phyloP scores from a whole-genome alignment of 2,888 invertebrate species.

The Tortrix viridana region DNA sequence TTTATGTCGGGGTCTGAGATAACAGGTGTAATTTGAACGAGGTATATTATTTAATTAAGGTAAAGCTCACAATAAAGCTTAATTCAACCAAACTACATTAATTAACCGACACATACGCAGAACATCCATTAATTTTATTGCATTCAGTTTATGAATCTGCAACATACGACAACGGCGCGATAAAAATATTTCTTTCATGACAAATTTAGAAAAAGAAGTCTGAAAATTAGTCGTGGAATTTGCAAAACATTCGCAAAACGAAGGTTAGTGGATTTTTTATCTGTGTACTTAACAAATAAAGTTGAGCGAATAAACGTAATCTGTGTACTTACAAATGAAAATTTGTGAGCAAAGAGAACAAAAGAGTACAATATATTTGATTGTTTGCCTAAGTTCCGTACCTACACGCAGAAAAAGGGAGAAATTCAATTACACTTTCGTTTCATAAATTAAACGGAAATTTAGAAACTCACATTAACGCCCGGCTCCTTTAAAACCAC shows the following conservation, averaged over 20 bases:
- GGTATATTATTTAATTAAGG: background rate
- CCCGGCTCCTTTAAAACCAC: conserved; percentile 78
- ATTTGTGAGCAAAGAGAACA: conserved; percentile 33
- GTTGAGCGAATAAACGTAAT: conserved; percentile 33
- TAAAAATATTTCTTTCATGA: no score
- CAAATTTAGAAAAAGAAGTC: background rate
- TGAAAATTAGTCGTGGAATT: conserved; percentile 8
- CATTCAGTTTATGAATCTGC: no score
- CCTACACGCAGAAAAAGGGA: conserved; percentile 48
- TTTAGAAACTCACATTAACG: conserved; percentile 83
- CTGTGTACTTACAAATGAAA: conserved; percentile 31
- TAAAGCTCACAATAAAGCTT: no score
- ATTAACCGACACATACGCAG: no score
- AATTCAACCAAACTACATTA: no score
- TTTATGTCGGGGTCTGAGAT: conserved; percentile 7
- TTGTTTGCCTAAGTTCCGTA: conserved; percentile 47
- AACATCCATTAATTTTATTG: no score
- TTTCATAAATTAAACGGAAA: conserved; percentile 73
- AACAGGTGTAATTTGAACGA: conserved; percentile 10
- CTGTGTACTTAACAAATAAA: conserved; percentile 31
- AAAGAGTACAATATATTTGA: conserved; percentile 32
- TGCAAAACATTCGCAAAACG: background rate
- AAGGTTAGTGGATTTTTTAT: conserved; percentile 32
- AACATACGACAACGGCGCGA: no score
- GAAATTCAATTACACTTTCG: conserved; percentile 70